These are phyloP conservation scores for Synanthedon myopaeformis DNA, from an alignment of 2,888 invertebrate genomes.

Conservation along the genomic window DNA sequence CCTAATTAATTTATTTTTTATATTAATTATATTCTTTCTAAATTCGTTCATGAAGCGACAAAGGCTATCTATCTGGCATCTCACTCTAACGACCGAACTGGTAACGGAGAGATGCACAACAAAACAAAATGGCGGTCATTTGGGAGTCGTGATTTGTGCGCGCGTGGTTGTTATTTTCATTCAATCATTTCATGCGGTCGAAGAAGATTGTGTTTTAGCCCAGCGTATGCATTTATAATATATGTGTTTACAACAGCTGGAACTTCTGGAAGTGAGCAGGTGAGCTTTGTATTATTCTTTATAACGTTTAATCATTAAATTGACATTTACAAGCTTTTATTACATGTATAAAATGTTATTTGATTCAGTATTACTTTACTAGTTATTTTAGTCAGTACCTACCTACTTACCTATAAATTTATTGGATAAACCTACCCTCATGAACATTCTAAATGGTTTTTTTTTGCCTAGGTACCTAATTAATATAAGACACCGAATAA, in stretches of 20 bases:
- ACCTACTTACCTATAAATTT: background rate
- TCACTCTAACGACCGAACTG: constrained; percentile 34
- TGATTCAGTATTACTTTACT: too few relatives aligned
- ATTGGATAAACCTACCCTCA: too few relatives aligned
- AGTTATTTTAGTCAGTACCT: background rate
- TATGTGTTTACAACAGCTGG: background rate
- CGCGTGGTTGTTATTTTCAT: too few relatives aligned
- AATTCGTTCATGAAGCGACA: too few relatives aligned
- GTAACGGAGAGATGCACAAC: background rate
- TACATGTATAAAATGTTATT: too few relatives aligned
- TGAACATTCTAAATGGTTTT: too few relatives aligned
- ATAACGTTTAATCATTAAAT: too few relatives aligned
- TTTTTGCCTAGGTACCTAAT: too few relatives aligned
- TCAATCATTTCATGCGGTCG: too few relatives aligned
- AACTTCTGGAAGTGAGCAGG: background rate
- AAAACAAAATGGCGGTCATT: constrained; percentile 51
- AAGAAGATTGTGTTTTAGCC: too few relatives aligned
- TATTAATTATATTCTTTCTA: background rate
- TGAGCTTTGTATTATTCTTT: background rate
- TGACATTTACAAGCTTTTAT: too few relatives aligned
- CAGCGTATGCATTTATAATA: background rate
- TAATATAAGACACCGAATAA: too few relatives aligned
- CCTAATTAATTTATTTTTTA: background rate
- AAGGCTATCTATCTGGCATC: constrained; percentile 9
- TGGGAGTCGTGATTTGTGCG: constrained; percentile 9